Conservation (phyloP, 2,888 invertebrate genomes). For the Neoascia interrupta region DNA sequence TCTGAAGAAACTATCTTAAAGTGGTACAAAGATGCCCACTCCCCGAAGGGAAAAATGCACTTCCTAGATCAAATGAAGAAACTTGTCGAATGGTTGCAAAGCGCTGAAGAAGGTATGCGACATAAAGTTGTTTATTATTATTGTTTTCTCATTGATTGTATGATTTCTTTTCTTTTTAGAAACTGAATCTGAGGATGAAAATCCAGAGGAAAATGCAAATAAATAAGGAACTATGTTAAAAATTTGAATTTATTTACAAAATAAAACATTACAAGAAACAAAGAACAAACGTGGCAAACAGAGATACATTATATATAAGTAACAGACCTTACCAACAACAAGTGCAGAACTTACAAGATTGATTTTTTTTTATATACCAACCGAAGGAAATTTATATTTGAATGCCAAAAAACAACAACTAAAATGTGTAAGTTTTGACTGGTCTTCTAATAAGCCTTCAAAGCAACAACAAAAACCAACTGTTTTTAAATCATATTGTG, state of each 20-base stretch:
- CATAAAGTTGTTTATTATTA: not conserved
- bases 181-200: constrained; percentile 79
- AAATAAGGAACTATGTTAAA: constrained; percentile 36
- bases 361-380: constrained; percentile 65
- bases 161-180: constrained; percentile 73
- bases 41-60: constrained; percentile 96
- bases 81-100: constrained; percentile 98
- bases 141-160: not conserved
- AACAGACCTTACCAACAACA: constrained; percentile 32
- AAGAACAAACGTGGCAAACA: constrained; percentile 37
- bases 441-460: constrained; percentile 39
- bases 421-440: constrained; percentile 50
- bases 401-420: constrained; percentile 53
- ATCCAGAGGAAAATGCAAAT: constrained; percentile 47
- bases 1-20: constrained; percentile 97
- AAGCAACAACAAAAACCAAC: constrained; percentile 34
- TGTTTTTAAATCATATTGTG: constrained; percentile 51
- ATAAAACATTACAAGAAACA: constrained; percentile 8
- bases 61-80: constrained; percentile 99
- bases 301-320: constrained; percentile 2
- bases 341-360: constrained; percentile 46
- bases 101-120: constrained; percentile 90
- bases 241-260: constrained; percentile 55
- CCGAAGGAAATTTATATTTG: constrained; percentile 55
- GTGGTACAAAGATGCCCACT: constrained; percentile 97